A percentile compares a stretch with the other conserved stretches of the same genome.
phyloP scores from a whole-genome alignment of 1,140 invertebrate genomes.

The Conus betulinus region DNA sequence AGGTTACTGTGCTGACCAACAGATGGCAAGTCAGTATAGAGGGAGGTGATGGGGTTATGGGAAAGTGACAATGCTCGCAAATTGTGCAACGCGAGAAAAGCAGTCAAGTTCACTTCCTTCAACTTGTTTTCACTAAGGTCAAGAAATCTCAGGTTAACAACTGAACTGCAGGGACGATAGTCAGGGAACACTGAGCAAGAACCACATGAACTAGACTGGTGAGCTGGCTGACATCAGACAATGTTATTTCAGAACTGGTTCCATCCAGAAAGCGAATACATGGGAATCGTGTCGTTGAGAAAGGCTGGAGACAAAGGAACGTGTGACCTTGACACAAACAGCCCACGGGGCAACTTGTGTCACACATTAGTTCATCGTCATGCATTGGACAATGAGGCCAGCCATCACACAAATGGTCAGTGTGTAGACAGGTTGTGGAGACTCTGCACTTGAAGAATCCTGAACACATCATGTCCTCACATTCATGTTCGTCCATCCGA shows the following conservation, averaged over 20 bases:
- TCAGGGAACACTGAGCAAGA: not conserved
- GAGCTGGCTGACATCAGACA: not conserved
- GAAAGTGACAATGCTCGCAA: constrained; percentile 20
- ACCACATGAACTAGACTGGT: not conserved
- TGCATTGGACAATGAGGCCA: constrained; percentile 34
- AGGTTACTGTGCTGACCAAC: not conserved
- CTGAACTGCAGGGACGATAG: not conserved
- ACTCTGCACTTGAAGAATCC: constrained; percentile 28
- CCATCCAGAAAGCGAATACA: not conserved
- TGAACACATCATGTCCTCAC: constrained; percentile 25
- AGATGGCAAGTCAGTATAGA: not conserved
- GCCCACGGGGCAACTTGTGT: constrained; percentile 42
- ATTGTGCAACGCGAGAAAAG: constrained; percentile 19
- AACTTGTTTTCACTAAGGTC: constrained; percentile 38
- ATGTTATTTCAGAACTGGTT: not conserved
- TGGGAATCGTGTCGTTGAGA: not conserved
- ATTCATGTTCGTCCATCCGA: not conserved
- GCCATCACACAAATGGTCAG: constrained; percentile 30
- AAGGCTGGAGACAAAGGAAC: not conserved
- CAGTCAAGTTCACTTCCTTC: not conserved
- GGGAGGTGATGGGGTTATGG: not conserved
- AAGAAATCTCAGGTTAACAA: not conserved
- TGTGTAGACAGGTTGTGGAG: constrained; percentile 30
- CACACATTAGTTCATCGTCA: constrained; percentile 41
- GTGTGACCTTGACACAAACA: constrained; percentile 28